Evolutionary conservation across 2,888 invertebrate species (phyloP).

Genomic region (Oasisia sp.): DNA sequence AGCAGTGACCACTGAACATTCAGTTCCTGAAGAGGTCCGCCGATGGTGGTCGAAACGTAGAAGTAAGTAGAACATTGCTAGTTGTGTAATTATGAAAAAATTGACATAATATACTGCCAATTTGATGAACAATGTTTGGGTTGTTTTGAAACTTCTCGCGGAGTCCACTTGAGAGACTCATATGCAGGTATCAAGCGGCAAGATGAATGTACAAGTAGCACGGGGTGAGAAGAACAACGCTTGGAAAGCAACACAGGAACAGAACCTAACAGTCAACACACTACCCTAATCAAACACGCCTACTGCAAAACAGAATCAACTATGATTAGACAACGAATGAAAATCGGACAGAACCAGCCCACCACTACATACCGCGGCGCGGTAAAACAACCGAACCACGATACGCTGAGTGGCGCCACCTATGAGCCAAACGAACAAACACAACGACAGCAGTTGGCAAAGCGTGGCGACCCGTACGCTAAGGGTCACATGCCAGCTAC

Average conservation of each 20-base stretch:
- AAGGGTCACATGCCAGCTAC: conserved; percentile 38
- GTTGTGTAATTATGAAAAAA: too few relatives aligned
- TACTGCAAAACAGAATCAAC: neutral
- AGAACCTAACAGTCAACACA: neutral
- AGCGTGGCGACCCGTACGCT: neutral
- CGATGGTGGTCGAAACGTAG: too few relatives aligned
- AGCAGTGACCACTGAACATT: too few relatives aligned
- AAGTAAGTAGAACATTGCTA: too few relatives aligned
- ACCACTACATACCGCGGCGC: neutral
- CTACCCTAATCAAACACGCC: neutral
- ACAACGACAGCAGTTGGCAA: neutral
- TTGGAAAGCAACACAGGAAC: too few relatives aligned
- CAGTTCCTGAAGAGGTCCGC: too few relatives aligned
- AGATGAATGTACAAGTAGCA: neutral
- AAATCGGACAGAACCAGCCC: neutral
- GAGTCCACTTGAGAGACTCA: neutral
- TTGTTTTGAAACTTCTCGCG: too few relatives aligned
- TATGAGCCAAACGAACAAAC: neutral
- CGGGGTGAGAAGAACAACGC: neutral
- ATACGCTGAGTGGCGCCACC: neutral
- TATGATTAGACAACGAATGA: neutral
- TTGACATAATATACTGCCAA: too few relatives aligned
- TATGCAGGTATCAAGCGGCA: neutral
- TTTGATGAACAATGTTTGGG: too few relatives aligned
- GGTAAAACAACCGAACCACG: neutral